Evolutionary conservation across 2,797 vertebrate species (phyloP).

Genomic region (Staurois parvus): DNA sequence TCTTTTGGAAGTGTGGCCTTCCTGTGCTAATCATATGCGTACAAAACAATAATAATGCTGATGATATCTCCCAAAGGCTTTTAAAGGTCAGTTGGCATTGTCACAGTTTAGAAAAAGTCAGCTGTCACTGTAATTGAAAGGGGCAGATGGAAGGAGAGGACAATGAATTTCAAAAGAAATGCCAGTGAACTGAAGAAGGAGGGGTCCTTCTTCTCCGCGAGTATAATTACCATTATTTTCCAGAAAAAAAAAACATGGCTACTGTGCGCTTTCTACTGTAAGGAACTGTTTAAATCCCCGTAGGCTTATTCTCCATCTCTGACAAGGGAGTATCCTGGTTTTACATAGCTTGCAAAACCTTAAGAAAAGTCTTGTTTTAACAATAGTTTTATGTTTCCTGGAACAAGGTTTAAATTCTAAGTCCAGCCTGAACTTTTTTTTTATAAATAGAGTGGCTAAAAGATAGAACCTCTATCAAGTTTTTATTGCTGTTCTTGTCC

Average conservation of each 20-base stretch:
- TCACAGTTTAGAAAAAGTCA: conserved; percentile 59
- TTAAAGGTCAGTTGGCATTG: conserved; percentile 63
- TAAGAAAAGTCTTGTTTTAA: too few species aligned
- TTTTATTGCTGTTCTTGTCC: too few species aligned
- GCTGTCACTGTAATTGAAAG: conserved; percentile 50
- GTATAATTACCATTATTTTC: conserved; percentile 23
- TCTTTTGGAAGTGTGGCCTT: conserved; percentile 54
- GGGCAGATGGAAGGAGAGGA: conserved; percentile 57
- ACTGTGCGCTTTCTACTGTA: conserved; percentile 22
- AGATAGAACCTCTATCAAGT: too few species aligned
- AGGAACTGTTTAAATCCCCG: conserved; percentile 1
- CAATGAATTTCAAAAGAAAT: conserved; percentile 61
- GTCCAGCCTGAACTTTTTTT: too few species aligned
- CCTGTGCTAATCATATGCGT: conserved; percentile 58
- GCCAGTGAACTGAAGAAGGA: conserved; percentile 25
- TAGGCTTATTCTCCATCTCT: neutral
- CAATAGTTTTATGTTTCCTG: too few species aligned
- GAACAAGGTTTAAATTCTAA: too few species aligned
- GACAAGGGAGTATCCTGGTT: neutral
- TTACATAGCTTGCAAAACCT: neutral
- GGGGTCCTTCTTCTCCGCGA: conserved; percentile 11
- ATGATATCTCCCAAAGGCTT: conserved; percentile 61
- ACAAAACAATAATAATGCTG: conserved; percentile 62
- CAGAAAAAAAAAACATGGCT: neutral
- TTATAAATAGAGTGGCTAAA: too few species aligned